Evolutionary conservation across 2,113 vertebrate genomes (phyloP).

Genomic region (Cercocebus atys): DNA sequence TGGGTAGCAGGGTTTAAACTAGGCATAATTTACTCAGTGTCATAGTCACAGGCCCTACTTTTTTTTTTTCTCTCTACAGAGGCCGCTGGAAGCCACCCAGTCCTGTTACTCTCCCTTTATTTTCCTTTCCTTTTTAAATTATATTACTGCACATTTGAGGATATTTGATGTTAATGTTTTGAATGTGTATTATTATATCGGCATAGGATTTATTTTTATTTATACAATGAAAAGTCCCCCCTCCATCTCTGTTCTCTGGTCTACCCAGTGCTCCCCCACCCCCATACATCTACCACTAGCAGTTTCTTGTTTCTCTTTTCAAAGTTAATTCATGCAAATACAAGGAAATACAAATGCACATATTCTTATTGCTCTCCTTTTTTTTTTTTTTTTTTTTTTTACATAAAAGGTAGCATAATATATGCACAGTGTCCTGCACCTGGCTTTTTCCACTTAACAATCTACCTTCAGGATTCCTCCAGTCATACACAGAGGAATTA

Average conservation of each 20-base stretch:
- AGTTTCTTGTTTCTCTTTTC: constrained; percentile 47
- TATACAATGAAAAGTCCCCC: not conserved
- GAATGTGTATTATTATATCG: not conserved
- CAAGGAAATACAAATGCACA: constrained; percentile 31
- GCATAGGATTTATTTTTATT: constrained; percentile 36
- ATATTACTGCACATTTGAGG: not conserved
- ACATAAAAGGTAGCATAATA: not conserved
- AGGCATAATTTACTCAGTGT: not conserved
- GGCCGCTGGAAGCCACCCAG: constrained; percentile 15
- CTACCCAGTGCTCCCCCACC: not conserved
- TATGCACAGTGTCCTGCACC: not conserved
- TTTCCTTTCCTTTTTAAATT: constrained; percentile 14
- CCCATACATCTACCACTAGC: not conserved
- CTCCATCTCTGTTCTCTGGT: not conserved
- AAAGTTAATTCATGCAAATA: constrained; percentile 49
- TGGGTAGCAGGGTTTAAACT: not conserved
- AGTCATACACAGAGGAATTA: not conserved
- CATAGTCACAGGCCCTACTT: not conserved
- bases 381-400: not conserved
- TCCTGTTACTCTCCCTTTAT: not conserved
- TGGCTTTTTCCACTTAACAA: constrained; percentile 12
- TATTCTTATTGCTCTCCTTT: constrained; percentile 34
- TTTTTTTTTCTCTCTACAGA: not conserved
- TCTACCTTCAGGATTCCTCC: constrained; percentile 29
- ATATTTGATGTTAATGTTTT: constrained; percentile 37